phyloP scores from a whole-genome alignment of 2,113 vertebrate species.

The Xenus cinereus region DNA sequence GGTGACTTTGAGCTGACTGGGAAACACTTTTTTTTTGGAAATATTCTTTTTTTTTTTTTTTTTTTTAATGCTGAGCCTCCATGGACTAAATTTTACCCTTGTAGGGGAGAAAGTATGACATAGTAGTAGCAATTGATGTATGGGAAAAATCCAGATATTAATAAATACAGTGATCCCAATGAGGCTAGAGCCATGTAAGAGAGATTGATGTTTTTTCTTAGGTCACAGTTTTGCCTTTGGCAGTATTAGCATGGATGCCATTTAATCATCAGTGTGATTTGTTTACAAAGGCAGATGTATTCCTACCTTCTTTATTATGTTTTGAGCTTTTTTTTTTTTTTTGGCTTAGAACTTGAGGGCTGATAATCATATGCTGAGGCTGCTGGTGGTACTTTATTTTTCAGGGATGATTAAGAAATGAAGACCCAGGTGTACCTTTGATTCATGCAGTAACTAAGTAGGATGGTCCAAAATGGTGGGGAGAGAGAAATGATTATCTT shows the following conservation, averaged over 20 bases:
- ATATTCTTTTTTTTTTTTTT: background rate
- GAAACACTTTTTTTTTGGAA: background rate
- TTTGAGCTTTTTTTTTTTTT: background rate
- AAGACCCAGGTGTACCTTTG: background rate
- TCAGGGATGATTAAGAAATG: background rate
- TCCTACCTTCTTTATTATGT: background rate
- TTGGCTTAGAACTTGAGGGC: background rate
- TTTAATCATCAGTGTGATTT: constrained; percentile 1
- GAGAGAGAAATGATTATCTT: background rate
- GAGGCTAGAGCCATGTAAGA: background rate
- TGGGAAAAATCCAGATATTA: background rate
- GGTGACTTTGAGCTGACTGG: background rate
- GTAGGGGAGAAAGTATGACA: background rate
- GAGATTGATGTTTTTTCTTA: constrained; percentile 8
- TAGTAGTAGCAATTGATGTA: background rate
- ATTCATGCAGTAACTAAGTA: background rate
- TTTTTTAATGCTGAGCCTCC: background rate
- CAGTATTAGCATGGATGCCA: background rate
- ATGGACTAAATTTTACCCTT: background rate
- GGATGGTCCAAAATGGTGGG: background rate
- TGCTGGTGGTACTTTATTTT: background rate
- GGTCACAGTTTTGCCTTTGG: constrained; percentile 11
- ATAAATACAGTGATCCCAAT: background rate
- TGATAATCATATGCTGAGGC: background rate
- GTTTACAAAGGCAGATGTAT: background rate